Percentiles rank a stretch among this genome's conserved stretches.
These are phyloP conservation scores for Diabrotica balteata DNA, from an alignment of 2,888 invertebrate genomes.

Conservation along the genomic window DNA sequence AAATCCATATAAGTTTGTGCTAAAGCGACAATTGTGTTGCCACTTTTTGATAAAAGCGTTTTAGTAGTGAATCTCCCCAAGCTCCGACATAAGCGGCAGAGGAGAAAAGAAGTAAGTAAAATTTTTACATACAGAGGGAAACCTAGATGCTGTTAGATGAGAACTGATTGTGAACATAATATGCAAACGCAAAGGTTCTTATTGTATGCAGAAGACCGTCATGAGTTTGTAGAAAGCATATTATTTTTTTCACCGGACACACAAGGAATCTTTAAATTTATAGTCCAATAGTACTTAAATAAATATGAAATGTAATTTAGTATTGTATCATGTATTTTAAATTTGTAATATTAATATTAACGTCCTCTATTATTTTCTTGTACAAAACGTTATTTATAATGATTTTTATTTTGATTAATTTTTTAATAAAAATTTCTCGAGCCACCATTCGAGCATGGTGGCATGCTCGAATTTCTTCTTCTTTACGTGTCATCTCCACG, in stretches of 20 bases:
- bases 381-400: no score
- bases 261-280: no score
- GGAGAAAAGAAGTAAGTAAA: constrained; percentile 16
- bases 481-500: no score
- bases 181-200: constrained; percentile 12
- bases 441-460: no score
- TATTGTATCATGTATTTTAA: no score
- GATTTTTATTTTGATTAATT: no score
- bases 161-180: constrained; percentile 17
- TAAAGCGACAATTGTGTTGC: constrained; percentile 26
- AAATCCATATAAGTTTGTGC: constrained; percentile 17
- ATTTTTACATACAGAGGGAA: constrained; percentile 18
- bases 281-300: no score
- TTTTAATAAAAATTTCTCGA: no score
- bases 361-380: no score
- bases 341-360: no score
- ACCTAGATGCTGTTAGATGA: constrained; percentile 6
- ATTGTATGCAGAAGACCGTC: constrained; percentile 11
- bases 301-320: no score
- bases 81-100: not conserved
- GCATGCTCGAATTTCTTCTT: no score
- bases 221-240: constrained; percentile 5
- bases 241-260: not conserved
- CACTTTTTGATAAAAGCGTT: constrained; percentile 27
- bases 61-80: constrained; percentile 18